These are phyloP conservation scores for Salticus scenicus DNA, from an alignment of 2,888 invertebrate species.

Conservation along the genomic window DNA sequence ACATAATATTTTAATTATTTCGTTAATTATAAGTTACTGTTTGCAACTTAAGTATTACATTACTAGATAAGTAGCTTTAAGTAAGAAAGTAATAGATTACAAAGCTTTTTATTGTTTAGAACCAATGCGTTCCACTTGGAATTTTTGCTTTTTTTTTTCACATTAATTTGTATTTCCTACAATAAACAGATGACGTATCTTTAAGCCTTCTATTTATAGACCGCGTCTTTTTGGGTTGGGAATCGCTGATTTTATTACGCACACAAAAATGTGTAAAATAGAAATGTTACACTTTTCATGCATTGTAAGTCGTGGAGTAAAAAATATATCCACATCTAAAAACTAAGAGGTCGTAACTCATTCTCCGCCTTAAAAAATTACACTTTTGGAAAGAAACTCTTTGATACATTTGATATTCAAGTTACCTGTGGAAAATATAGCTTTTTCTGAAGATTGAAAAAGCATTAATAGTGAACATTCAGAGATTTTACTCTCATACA, in stretches of 20 bases:
- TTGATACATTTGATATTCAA: constrained; percentile 9
- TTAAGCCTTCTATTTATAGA: too few relatives aligned
- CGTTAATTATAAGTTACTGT: too few relatives aligned
- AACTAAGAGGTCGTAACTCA: constrained; percentile 22
- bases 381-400: not conserved
- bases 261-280: constrained; percentile 28
- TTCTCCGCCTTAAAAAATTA: constrained; percentile 16
- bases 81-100: too few relatives aligned
- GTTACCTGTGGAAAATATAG: not conserved
- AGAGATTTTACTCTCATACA: not conserved
- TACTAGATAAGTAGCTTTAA: too few relatives aligned
- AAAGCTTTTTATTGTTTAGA: too few relatives aligned
- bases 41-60: too few relatives aligned
- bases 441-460: not conserved
- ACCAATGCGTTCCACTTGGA: too few relatives aligned
- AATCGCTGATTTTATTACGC: not conserved
- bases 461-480: constrained; percentile 1
- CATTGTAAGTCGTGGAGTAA: constrained; percentile 42
- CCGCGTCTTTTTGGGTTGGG: too few relatives aligned
- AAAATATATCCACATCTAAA: constrained; percentile 54
- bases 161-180: too few relatives aligned
- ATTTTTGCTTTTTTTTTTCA: too few relatives aligned
- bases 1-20: too few relatives aligned
- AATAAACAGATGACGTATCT: too few relatives aligned
- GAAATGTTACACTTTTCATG: constrained; percentile 54